Base-by-base conservation (phyloP, 1,140 invertebrate species). In the Drosophila tani region DNA sequence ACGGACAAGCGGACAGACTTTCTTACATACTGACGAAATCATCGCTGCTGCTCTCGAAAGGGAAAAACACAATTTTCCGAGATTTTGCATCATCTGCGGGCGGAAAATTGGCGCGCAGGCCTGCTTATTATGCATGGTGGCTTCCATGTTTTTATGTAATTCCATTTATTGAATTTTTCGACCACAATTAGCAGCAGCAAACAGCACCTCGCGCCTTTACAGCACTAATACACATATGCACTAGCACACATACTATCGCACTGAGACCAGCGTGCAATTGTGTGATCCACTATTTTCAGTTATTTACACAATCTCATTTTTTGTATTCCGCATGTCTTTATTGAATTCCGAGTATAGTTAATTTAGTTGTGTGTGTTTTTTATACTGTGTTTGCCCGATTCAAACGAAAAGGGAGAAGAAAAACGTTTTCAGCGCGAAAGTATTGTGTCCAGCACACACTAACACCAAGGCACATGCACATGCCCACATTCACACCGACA, bases 401-500 rank as follows among this genome's bases (percentile, higher is more conserved):
- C n/a, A 19, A 64, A 65, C 51, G 19, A 49, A 62, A 69, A 46
- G 62, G 71, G 62, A 82, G 81, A 66, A 70, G 67, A 76, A 84
- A 80, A 90, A 77, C 74, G 81, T 90, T 90, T 90, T 88, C 85
- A 88, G 84, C 84, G 84, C 84, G 74, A 90, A 88, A 90, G 84
- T 85, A 75, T 73, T 82, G 75, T 78, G 80, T 75, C 75, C 57
- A 82, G 51, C 46, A 76, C 51, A 46, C 62, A 71, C 80, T 78
- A 59, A 87, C 60, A 81, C 49, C 63, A 45, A 49, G 56, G 63
- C 41, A 68, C 45, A 79, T 46, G 77, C 43, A 70, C 63, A 69
- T 58, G 65, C 45, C 67, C 50, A 60, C 56, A 74, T 55, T 49
- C 40, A 67, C 56, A 83, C 55, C 51, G 49, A 86, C 75, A 79